Conservation (phyloP, 53 echinoderm and acorn worm genomes). For the Holothuria leucospilota region DNA sequence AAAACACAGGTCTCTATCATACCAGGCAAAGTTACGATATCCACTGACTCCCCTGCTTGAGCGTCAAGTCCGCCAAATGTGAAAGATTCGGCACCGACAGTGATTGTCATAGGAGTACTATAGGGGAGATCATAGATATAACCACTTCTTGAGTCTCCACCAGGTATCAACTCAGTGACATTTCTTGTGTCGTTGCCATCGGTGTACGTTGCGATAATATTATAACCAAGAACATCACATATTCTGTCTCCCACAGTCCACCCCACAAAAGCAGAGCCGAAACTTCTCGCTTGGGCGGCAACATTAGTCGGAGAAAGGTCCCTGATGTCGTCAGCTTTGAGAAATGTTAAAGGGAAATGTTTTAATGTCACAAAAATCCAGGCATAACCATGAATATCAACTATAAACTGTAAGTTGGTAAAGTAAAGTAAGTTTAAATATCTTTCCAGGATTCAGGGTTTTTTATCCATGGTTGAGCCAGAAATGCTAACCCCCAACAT, state of each 20-base stretch:
- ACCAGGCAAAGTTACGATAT: constrained; percentile 20
- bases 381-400: too few relatives aligned
- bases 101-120: background rate
- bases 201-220: constrained; percentile 22
- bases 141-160: background rate
- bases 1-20: background rate
- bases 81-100: constrained; percentile 15
- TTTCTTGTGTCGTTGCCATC: background rate
- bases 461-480: too few relatives aligned
- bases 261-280: constrained; percentile 9
- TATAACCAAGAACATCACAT: constrained; percentile 72
- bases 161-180: background rate
- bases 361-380: too few relatives aligned
- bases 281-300: background rate
- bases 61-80: constrained; percentile 28
- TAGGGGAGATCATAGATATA: constrained; percentile 4
- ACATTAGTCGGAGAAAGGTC: constrained; percentile 26
- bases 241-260: constrained; percentile 34
- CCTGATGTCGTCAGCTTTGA: constrained; percentile 19
- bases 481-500: too few relatives aligned
- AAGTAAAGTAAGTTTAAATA: too few relatives aligned
- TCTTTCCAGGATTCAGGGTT: too few relatives aligned
- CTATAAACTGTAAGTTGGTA: too few relatives aligned
- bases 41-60: background rate
- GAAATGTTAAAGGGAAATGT: background rate